Conservation (phyloP, 1,140 invertebrate genomes). For the Leguminivora glycinivorella region DNA sequence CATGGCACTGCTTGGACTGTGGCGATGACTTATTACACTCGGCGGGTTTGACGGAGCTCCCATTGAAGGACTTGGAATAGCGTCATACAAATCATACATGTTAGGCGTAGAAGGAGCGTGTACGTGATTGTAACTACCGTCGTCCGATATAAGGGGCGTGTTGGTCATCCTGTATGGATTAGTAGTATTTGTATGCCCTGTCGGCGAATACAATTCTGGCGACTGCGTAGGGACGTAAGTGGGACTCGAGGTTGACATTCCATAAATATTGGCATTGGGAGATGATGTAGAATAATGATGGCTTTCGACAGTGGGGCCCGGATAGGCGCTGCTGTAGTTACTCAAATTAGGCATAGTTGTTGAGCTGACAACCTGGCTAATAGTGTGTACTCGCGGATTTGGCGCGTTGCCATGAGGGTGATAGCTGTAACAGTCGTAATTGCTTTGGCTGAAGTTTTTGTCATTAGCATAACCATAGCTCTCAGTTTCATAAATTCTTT, state of each 20-base stretch:
- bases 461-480: conserved; percentile 67
- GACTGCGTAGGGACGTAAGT: conserved; percentile 71
- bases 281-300: conserved; percentile 58
- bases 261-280: conserved; percentile 66
- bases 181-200: conserved; percentile 69
- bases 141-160: conserved; percentile 70
- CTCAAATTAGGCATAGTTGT: conserved; percentile 75
- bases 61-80: conserved; percentile 43
- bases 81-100: conserved; percentile 72
- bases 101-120: conserved; percentile 68
- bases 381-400: conserved; percentile 64
- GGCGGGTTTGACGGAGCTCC: conserved; percentile 58
- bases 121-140: conserved; percentile 70
- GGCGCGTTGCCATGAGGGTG: conserved; percentile 62
- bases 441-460: conserved; percentile 67
- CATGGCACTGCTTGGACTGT: conserved; percentile 57
- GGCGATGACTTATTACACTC: conserved; percentile 57
- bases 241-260: conserved; percentile 56
- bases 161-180: conserved; percentile 75
- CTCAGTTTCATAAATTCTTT: conserved; percentile 61
- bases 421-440: conserved; percentile 71
- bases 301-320: conserved; percentile 48
- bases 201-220: conserved; percentile 70
- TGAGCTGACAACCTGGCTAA: conserved; percentile 73
- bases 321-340: conserved; percentile 64